Conservation (phyloP, 2,888 invertebrate species). For the Rhagophthalmus giganteus region DNA sequence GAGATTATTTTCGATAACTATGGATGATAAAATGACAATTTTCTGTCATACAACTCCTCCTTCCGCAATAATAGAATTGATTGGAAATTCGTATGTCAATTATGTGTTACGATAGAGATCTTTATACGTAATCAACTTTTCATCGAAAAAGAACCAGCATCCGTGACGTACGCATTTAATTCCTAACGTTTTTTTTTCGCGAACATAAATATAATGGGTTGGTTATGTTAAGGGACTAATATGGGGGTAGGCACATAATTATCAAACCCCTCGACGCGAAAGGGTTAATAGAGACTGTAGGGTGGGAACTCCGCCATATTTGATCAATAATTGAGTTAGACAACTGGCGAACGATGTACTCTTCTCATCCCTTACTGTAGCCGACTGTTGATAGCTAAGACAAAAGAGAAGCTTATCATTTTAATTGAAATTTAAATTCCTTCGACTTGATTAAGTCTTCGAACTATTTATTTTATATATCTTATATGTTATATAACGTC, state of each 20-base stretch:
- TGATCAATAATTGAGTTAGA: slow-evolving; percentile 58
- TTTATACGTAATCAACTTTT: slow-evolving; percentile 6
- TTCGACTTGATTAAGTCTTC: slow-evolving; percentile 10
- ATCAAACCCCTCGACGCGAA: slow-evolving; percentile 55
- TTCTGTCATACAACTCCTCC: slow-evolving; percentile 37
- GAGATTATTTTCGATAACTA: slow-evolving; percentile 35
- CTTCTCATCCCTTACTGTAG: slow-evolving; percentile 46
- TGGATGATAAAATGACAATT: slow-evolving; percentile 40
- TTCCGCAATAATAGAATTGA: slow-evolving; percentile 6
- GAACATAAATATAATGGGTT: slow-evolving; percentile 52
- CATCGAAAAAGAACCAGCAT: slow-evolving; percentile 14
- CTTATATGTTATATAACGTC: too few relatives aligned
- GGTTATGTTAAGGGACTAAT: slow-evolving; percentile 54
- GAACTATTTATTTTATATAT: slow-evolving; percentile 13
- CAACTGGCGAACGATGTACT: slow-evolving; percentile 55
- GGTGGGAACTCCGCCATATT: slow-evolving; percentile 57
- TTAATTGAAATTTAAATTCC: slow-evolving; percentile 20
- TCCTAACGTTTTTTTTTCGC: slow-evolving; percentile 30
- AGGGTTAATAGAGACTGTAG: slow-evolving; percentile 55
- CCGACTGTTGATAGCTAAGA: slow-evolving; percentile 24
- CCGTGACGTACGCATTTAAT: slow-evolving; percentile 26
- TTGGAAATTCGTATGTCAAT: slow-evolving; percentile 8
- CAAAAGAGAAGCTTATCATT: slow-evolving; percentile 21
- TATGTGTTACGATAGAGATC: too few relatives aligned
- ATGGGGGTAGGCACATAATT: slow-evolving; percentile 56